Conservation (phyloP, 1,140 invertebrate species). For the Tribolium castaneum region DNA sequence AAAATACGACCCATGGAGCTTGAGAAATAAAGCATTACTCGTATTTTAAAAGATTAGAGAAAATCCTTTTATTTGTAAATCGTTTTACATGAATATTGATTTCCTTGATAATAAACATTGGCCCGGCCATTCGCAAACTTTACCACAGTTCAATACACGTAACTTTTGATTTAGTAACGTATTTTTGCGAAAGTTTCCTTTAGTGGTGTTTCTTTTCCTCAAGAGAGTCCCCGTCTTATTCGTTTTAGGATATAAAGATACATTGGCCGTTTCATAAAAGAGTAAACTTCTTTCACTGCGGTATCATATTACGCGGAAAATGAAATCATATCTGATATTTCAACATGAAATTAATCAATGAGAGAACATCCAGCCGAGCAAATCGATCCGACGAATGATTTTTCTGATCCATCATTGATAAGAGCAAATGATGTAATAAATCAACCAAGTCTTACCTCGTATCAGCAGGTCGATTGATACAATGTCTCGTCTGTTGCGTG, state of each 20-base stretch:
- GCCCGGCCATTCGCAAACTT: not conserved
- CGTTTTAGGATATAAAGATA: not conserved
- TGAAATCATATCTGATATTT: not conserved
- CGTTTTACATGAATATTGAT: not conserved
- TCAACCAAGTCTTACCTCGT: slow-evolving; percentile 49
- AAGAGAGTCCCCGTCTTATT: not conserved
- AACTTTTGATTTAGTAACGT: not conserved
- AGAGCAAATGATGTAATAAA: slow-evolving; percentile 5
- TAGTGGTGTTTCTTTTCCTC: not conserved
- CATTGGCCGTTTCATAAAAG: not conserved
- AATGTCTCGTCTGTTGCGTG: slow-evolving; percentile 68
- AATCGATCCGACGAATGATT: not conserved
- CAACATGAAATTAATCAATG: not conserved
- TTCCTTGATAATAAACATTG: not conserved
- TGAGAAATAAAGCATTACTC: too few species aligned
- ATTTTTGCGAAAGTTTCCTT: not conserved
- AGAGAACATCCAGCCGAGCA: not conserved
- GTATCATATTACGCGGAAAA: not conserved
- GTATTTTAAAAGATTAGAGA: too few species aligned
- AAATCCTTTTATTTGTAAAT: not conserved
- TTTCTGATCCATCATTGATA: not conserved
- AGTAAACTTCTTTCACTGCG: not conserved
- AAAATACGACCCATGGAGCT: too few species aligned
- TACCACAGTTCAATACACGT: not conserved
- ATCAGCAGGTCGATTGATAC: slow-evolving; percentile 61